phyloP scores from a whole-genome alignment of 2,797 vertebrate species.

The Neomorphus geoffroyi region DNA sequence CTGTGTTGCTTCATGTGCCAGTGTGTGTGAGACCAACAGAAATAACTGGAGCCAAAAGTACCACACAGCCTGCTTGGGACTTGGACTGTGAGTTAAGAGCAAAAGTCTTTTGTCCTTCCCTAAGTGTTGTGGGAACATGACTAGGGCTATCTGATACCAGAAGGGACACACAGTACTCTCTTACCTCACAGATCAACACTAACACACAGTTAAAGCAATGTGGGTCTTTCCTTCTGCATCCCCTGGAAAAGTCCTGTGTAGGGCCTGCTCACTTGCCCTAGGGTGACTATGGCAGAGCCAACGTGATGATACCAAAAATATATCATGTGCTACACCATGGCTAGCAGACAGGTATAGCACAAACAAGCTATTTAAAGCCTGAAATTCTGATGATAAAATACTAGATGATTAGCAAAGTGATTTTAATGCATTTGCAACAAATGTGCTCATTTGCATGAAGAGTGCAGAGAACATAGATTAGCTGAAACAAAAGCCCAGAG shows the following conservation, averaged over 20 bases:
- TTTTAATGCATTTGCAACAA: constrained; percentile 44
- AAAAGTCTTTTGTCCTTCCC: background rate
- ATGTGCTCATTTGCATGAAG: constrained; percentile 49
- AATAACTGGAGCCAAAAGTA: background rate
- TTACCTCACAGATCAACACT: background rate
- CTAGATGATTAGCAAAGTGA: constrained; percentile 25
- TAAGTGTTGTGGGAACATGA: background rate
- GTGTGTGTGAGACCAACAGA: background rate
- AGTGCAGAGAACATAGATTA: constrained; percentile 44
- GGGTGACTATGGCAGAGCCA: background rate
- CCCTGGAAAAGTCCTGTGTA: background rate
- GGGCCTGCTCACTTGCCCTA: background rate
- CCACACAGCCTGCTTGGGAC: background rate
- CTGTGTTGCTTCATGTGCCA: background rate
- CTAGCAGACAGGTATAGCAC: background rate
- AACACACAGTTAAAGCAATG: background rate
- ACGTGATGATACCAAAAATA: background rate
- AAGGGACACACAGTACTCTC: background rate
- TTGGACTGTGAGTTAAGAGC: background rate
- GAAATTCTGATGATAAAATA: constrained; percentile 5
- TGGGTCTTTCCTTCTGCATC: background rate
- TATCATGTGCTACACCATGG: background rate
- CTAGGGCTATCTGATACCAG: background rate
- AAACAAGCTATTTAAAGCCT: constrained; percentile 43
- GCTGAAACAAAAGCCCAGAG: constrained; percentile 44